Evolutionary conservation across 2,888 invertebrate genomes (phyloP).

Genomic region (Agelastica alni): DNA sequence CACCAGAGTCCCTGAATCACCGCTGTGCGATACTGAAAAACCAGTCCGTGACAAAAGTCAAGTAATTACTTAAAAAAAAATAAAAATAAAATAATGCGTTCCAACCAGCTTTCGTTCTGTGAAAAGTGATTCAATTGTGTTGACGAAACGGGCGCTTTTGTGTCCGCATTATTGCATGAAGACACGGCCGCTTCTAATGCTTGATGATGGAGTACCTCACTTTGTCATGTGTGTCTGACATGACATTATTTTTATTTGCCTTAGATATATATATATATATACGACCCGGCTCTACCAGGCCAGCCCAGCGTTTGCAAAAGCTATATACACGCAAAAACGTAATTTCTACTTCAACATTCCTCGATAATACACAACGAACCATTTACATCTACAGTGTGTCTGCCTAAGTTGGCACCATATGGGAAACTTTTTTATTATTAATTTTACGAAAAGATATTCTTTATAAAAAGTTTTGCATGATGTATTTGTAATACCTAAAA

Average conservation of each 20-base stretch:
- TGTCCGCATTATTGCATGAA: conserved; percentile 42
- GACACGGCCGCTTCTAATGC: conserved; percentile 42
- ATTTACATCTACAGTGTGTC: too few species aligned
- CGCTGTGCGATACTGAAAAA: conserved; percentile 13
- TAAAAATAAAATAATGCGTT: too few species aligned
- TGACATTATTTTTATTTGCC: conserved; percentile 33
- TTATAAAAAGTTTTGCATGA: too few species aligned
- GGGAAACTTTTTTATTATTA: too few species aligned
- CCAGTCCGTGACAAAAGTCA: conserved; percentile 25
- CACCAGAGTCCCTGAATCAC: background rate
- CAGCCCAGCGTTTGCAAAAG: conserved; percentile 14
- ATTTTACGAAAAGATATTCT: too few species aligned
- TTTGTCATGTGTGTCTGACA: conserved; percentile 43
- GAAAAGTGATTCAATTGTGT: conserved; percentile 35
- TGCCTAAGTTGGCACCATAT: too few species aligned
- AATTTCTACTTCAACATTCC: too few species aligned
- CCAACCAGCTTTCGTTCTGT: conserved; percentile 14
- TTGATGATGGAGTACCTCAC: conserved; percentile 44
- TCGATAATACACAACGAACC: too few species aligned
- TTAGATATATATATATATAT: conserved; percentile 27
- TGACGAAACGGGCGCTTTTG: conserved; percentile 33
- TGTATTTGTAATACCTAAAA: too few species aligned
- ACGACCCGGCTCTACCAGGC: conserved; percentile 18
- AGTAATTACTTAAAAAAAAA: conserved; percentile 27
- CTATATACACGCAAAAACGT: conserved; percentile 1